Evolutionary conservation across 2,888 invertebrate genomes (phyloP).

Genomic region (Seira ritae): DNA sequence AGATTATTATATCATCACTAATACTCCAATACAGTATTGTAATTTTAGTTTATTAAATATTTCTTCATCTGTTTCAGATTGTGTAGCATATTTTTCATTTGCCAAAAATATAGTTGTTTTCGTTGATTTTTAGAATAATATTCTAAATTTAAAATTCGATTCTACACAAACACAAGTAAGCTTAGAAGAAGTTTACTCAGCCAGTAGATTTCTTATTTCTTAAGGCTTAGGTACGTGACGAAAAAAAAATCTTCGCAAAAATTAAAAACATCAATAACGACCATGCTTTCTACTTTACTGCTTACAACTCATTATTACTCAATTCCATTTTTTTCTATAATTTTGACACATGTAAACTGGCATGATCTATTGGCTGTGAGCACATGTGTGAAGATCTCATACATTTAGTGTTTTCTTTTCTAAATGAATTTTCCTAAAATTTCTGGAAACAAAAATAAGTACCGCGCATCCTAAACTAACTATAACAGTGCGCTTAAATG

Average conservation of each 20-base stretch:
- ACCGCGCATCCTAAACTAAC: not conserved
- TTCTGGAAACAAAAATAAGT: slow-evolving; percentile 2
- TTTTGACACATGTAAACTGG: slow-evolving; percentile 12
- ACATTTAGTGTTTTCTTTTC: not conserved
- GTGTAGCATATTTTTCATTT: not conserved
- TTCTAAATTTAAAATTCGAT: not conserved
- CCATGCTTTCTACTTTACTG: slow-evolving; percentile 48
- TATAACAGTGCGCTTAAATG: too few relatives aligned
- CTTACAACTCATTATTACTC: slow-evolving; percentile 25
- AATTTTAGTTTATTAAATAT: not conserved
- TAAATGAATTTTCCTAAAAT: not conserved
- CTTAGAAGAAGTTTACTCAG: not conserved
- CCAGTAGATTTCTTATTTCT: not conserved
- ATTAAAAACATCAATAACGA: slow-evolving; percentile 28
- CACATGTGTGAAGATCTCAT: not conserved
- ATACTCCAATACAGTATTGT: too few relatives aligned
- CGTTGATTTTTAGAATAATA: not conserved
- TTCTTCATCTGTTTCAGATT: not conserved
- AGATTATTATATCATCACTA: too few relatives aligned
- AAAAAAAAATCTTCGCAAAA: slow-evolving; percentile 17
- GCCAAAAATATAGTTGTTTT: not conserved
- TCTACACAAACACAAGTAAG: too few relatives aligned
- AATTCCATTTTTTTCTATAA: not conserved
- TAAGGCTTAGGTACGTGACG: not conserved
- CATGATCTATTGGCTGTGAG: not conserved